These are phyloP conservation scores for Amblyopsis rosae DNA, from an alignment of 2,113 vertebrate genomes.

Conservation along the genomic window DNA sequence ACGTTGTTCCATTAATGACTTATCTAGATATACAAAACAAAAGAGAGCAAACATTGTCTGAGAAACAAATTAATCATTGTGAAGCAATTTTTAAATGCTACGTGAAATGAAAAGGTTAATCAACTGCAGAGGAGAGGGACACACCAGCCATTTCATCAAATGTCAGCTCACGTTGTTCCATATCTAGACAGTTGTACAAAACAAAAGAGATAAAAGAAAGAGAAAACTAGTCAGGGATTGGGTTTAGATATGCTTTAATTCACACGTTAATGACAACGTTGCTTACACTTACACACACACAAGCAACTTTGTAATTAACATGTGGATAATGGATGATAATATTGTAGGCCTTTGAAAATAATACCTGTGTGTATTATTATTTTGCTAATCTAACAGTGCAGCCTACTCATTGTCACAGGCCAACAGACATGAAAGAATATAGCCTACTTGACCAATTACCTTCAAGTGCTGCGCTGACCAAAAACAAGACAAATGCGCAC, in stretches of 20 bases:
- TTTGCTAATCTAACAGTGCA: neutral
- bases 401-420: neutral
- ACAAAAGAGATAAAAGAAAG: neutral
- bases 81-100: neutral
- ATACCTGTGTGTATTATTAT: neutral
- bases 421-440: neutral
- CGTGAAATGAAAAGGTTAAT: neutral
- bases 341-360: neutral
- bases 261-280: neutral
- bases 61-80: conserved; percentile 14
- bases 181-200: conserved; percentile 31
- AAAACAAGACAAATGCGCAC: conserved; percentile 25
- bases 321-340: neutral
- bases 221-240: neutral
- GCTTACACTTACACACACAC: neutral
- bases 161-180: conserved; percentile 44
- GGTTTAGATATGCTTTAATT: conserved; percentile 9
- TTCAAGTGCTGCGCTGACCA: conserved; percentile 32
- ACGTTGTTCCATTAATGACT: conserved; percentile 18
- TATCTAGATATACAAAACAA: conserved; percentile 35
- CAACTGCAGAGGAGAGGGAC: neutral
- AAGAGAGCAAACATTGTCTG: conserved; percentile 19
- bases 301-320: too few relatives aligned
- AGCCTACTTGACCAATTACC: conserved; percentile 28
- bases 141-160: conserved; percentile 27